A percentile compares a stretch with the other conserved stretches of the same genome.
phyloP scores from a whole-genome alignment of 2,888 invertebrate species.

The Glyphotaelius pellucidus region DNA sequence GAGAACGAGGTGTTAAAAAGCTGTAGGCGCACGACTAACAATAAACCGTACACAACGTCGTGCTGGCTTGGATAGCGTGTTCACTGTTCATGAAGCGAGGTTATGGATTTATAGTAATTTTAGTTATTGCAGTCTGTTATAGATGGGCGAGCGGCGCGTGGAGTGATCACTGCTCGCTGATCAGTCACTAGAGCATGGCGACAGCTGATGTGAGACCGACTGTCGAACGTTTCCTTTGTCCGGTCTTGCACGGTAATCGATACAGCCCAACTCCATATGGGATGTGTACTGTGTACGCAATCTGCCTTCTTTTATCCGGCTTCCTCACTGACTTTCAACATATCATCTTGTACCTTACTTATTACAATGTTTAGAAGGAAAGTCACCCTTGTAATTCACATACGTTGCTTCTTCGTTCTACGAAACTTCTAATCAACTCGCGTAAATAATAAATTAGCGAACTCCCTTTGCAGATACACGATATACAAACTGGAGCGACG shows the following conservation, averaged over 20 bases:
- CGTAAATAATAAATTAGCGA: background rate
- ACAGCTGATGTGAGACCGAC: slow-evolving; percentile 64
- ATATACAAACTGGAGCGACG: background rate
- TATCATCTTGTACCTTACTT: background rate
- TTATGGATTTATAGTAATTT: slow-evolving; percentile 4
- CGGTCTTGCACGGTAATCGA: slow-evolving; percentile 37
- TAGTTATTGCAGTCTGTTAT: background rate
- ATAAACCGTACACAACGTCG: background rate
- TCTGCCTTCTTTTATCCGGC: background rate
- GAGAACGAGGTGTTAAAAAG: background rate
- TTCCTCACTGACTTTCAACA: background rate
- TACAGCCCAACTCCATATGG: slow-evolving; percentile 16
- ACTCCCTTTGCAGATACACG: background rate
- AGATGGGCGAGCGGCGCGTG: slow-evolving; percentile 17
- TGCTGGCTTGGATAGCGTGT: slow-evolving; percentile 22
- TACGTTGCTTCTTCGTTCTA: background rate
- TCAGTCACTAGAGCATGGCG: slow-evolving; percentile 63
- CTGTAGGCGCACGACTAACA: background rate
- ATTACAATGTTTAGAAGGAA: background rate
- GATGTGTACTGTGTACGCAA: background rate
- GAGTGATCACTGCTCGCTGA: slow-evolving; percentile 8
- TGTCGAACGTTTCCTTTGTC: slow-evolving; percentile 62
- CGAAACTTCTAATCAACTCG: background rate
- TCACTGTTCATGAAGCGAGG: slow-evolving; percentile 2
- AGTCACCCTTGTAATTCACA: background rate